These are phyloP conservation scores for Epizoanthus ramosus DNA, from an alignment of 92 coral and sea anemone species.

Conservation along the genomic window DNA sequence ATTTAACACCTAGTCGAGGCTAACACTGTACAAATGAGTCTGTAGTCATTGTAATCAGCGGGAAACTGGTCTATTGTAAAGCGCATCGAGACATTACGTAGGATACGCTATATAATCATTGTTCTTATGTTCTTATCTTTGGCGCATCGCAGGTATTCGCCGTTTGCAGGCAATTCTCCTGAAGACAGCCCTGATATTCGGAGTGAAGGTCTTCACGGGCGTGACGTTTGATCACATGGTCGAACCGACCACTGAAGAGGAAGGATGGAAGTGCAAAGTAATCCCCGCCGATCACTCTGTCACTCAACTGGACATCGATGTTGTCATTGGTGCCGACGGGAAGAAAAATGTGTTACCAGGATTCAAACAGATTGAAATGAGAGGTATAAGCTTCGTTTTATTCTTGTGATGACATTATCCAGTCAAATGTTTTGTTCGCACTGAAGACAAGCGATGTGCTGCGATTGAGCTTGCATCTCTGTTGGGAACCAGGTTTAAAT, in stretches of 20 bases:
- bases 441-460: too few relatives aligned
- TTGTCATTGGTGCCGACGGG: slow-evolving; percentile 96
- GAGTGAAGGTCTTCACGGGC: slow-evolving; percentile 91
- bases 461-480: too few relatives aligned
- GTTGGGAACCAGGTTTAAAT: too few relatives aligned
- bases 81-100: too few relatives aligned
- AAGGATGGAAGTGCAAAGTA: slow-evolving; percentile 92
- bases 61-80: too few relatives aligned
- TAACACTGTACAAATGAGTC: too few relatives aligned
- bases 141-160: slow-evolving; percentile 71
- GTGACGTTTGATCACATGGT: slow-evolving; percentile 89
- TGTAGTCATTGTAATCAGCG: too few relatives aligned
- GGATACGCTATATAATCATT: too few relatives aligned
- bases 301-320: slow-evolving; percentile 77
- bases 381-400: slow-evolving; percentile 75
- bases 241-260: slow-evolving; percentile 81
- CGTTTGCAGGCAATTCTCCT: slow-evolving; percentile 82
- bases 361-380: slow-evolving; percentile 95
- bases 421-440: too few relatives aligned
- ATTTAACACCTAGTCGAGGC: too few relatives aligned
- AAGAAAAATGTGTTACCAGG: slow-evolving; percentile 94
- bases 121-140: too few relatives aligned
- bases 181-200: slow-evolving; percentile 92
- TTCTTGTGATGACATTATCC: too few relatives aligned
- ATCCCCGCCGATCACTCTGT: slow-evolving; percentile 83